These are phyloP conservation scores for Tychaedon coryphoeus DNA, from an alignment of 2,113 vertebrate species.

Conservation along the genomic window DNA sequence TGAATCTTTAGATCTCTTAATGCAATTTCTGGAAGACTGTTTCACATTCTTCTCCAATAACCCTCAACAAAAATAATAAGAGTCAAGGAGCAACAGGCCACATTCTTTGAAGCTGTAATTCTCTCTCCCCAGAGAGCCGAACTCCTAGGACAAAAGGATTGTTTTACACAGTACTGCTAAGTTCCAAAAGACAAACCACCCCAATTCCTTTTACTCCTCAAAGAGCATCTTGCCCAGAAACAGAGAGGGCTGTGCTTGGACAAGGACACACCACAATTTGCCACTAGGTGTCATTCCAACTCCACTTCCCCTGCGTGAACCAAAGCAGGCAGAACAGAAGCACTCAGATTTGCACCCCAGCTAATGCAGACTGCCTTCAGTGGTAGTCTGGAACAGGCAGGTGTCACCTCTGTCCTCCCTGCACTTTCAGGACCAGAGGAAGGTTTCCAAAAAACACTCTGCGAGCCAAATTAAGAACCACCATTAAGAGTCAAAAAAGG, in stretches of 20 bases:
- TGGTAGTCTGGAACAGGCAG: neutral
- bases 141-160: neutral
- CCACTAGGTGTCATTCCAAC: constrained; percentile 51
- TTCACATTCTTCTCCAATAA: neutral
- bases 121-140: neutral
- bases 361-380: neutral
- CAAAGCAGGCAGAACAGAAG: fast-evolving
- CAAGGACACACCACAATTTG: neutral
- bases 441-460: neutral
- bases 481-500: neutral
- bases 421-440: neutral
- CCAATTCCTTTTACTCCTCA: neutral
- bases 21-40: neutral
- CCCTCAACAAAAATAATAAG: neutral
- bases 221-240: neutral
- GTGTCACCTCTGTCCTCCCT: neutral
- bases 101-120: neutral
- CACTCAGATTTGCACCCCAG: neutral
- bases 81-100: neutral
- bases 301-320: neutral
- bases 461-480: neutral
- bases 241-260: neutral
- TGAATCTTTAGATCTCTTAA: neutral
- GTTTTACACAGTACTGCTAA: constrained; percentile 72
- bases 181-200: constrained; percentile 46